phyloP scores from a whole-genome alignment of 2,797 vertebrate genomes.

The Silurus aristotelis region DNA sequence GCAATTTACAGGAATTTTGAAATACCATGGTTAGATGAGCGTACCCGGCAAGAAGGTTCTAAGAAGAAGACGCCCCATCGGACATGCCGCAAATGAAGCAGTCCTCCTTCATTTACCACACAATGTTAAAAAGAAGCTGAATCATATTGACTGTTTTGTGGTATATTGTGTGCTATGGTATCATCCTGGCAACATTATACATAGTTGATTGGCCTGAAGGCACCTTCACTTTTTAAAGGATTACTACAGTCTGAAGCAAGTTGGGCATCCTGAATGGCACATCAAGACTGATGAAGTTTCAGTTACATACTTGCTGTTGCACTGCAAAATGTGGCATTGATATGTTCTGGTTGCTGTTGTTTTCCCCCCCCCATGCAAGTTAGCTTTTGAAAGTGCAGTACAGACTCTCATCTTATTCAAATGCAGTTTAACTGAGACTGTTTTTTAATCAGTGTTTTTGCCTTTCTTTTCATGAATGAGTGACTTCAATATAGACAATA shows the following conservation, averaged over 20 bases:
- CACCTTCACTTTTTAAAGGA: slow-evolving; percentile 34
- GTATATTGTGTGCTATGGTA: slow-evolving; percentile 14
- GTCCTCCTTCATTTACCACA: not conserved
- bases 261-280: slow-evolving; percentile 7
- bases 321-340: slow-evolving; percentile 37
- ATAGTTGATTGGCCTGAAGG: slow-evolving; percentile 29
- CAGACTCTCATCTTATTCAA: slow-evolving; percentile 14
- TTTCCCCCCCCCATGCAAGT: slow-evolving; percentile 20
- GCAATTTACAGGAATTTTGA: slow-evolving; percentile 76
- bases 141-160: slow-evolving; percentile 14
- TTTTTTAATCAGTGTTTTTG: slow-evolving; percentile 32
- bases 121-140: not conserved
- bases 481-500: slow-evolving; percentile 7
- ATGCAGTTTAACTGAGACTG: slow-evolving; percentile 15
- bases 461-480: slow-evolving; percentile 22
- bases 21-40: slow-evolving; percentile 83
- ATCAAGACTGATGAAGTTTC: slow-evolving; percentile 20
- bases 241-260: not conserved
- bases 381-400: slow-evolving; percentile 14
- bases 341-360: slow-evolving; percentile 34
- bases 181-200: slow-evolving; percentile 14
- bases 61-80: slow-evolving; percentile 85
- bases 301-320: slow-evolving; percentile 24
- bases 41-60: slow-evolving; percentile 75
- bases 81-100: slow-evolving; percentile 80